Conservation (phyloP, 2,888 invertebrate species). For the Amphipoea lucens region DNA sequence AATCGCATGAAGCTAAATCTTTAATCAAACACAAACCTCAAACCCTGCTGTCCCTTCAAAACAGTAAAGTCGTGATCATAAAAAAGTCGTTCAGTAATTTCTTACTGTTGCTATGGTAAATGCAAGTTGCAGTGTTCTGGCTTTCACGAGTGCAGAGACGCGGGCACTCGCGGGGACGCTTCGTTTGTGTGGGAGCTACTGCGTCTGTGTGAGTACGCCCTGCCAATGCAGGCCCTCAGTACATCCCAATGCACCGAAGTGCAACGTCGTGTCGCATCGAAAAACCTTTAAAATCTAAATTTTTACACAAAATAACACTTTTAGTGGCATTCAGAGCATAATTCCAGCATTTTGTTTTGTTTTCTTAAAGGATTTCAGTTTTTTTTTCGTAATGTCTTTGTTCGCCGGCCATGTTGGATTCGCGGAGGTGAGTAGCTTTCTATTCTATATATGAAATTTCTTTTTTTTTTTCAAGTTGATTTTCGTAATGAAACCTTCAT, state of each 20-base stretch:
- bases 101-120: constrained; percentile 71
- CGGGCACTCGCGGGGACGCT: constrained; percentile 8
- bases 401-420: constrained; percentile 78
- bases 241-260: constrained; percentile 68
- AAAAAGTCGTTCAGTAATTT: constrained; percentile 63
- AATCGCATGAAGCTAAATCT: background rate
- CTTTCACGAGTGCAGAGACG: constrained; percentile 67
- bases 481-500: background rate
- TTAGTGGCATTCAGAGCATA: constrained; percentile 37
- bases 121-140: constrained; percentile 66
- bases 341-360: constrained; percentile 40
- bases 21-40: background rate
- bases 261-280: constrained; percentile 58
- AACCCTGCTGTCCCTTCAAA: constrained; percentile 25
- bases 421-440: constrained; percentile 79
- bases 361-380: constrained; percentile 67
- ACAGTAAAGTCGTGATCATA: constrained; percentile 57
- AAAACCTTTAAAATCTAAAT: constrained; percentile 13
- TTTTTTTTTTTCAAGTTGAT: constrained; percentile 51
- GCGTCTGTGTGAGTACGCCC: constrained; percentile 64
- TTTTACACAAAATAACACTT: constrained; percentile 35
- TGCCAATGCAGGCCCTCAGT: constrained; percentile 68
- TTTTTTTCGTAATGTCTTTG: constrained; percentile 71
- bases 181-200: constrained; percentile 49
- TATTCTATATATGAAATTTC: constrained; percentile 68